phyloP scores from a whole-genome alignment of 2,113 vertebrate species.

The Stegastes partitus region DNA sequence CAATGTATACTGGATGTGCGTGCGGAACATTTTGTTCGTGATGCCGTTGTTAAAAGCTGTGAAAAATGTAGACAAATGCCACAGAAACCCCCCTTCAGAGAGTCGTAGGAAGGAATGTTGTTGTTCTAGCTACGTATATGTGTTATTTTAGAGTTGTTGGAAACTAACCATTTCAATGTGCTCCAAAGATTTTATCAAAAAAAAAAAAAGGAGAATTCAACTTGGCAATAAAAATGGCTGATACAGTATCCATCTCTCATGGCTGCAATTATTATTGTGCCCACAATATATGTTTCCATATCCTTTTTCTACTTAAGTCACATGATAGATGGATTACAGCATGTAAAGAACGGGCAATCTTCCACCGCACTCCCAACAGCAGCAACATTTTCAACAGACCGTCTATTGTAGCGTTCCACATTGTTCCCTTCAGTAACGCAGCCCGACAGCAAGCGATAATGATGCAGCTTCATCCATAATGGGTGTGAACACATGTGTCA shows the following conservation, averaged over 20 bases:
- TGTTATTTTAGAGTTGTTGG: slow-evolving; percentile 27
- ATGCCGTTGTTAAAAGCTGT: slow-evolving; percentile 22
- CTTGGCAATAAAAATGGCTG: not conserved
- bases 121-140: slow-evolving; percentile 32
- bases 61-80: slow-evolving; percentile 32
- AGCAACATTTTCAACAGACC: slow-evolving; percentile 9
- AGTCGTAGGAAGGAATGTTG: slow-evolving; percentile 8
- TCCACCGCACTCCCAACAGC: slow-evolving; percentile 6
- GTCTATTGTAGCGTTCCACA: not conserved
- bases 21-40: slow-evolving; percentile 37
- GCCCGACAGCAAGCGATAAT: slow-evolving; percentile 75
- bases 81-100: not conserved
- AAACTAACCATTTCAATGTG: slow-evolving; percentile 11
- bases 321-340: not conserved
- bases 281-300: slow-evolving; percentile 13
- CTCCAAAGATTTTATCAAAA: slow-evolving; percentile 6
- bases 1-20: slow-evolving; percentile 29
- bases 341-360: slow-evolving; percentile 1
- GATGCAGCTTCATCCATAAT: slow-evolving; percentile 69
- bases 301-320: not conserved
- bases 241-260: slow-evolving; percentile 20
- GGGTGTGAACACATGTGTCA: slow-evolving; percentile 71
- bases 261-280: slow-evolving; percentile 22
- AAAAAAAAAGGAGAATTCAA: slow-evolving; percentile 2
- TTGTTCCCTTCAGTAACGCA: slow-evolving; percentile 22